Evolutionary conservation across 2,888 invertebrate species (phyloP), one percentile per base, ranked within the genome.

Genomic region (Mesopsocus fuscifrons): DNA sequence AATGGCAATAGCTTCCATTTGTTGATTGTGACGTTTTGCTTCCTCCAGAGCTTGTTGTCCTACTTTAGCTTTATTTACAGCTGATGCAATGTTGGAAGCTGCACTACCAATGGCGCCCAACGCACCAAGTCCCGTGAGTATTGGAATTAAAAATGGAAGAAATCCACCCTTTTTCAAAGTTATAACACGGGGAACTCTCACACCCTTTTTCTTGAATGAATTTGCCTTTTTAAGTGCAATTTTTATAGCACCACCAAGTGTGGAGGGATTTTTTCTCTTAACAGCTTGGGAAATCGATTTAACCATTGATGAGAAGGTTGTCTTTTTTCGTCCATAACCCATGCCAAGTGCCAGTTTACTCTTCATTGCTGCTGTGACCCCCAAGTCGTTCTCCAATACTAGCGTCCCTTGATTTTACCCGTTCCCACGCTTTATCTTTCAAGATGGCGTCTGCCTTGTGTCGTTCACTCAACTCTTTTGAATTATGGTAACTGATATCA

Each of bases 401-500:
- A 13, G 47, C 26, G 40, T 48, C 48, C 20, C 20, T 42, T 23
- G 47, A 21, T 13, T 8, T 41, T 18, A 48, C 45, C 34, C 48
- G n/a, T 42, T 47, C 17, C 45, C 47, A 47, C 20, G 45, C 47
- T 23, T 13, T 34, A 13, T 38, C 23, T 18, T 22, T 42, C 32
- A 48, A 42, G 21, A 15, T 26, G 17, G 32, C 23, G 34, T 47
- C 47, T 6, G 44, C 47, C 30, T 35, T 42, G 21, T 48, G 44
- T 17, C 46, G 13, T 17, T 31, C 18, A 15, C 6, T 5, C 23
- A 41, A 32, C 26, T 47, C 46, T 48, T 46, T 48, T 34, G 33
- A 8, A n/a, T 43, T 11, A 15, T 46, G 45, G 26, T 59, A 58
- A 4, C 52, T 51, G 32, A 57, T 56, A 48, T 58, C 57, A 49